A percentile compares a stretch with the other conserved stretches of the same genome.
phyloP scores from a whole-genome alignment of 2,888 invertebrate genomes.

The Ennomos erosarius region DNA sequence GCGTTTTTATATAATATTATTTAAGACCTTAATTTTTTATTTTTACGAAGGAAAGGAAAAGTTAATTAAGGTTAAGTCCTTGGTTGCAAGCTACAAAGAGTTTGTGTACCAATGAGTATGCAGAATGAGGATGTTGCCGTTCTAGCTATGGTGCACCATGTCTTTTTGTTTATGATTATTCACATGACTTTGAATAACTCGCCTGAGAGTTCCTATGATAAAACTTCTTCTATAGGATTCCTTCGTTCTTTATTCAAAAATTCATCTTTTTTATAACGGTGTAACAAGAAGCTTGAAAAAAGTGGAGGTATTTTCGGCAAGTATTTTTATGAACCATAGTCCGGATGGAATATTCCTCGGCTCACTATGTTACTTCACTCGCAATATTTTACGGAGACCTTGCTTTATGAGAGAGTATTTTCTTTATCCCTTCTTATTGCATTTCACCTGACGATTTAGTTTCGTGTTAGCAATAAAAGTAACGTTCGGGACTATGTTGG shows the following conservation, averaged over 20 bases:
- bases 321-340: constrained; percentile 40
- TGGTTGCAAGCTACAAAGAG: too few relatives aligned
- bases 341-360: constrained; percentile 30
- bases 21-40: too few relatives aligned
- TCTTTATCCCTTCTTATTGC: constrained; percentile 45
- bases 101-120: too few relatives aligned
- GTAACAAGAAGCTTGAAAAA: constrained; percentile 12
- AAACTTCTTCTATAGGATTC: too few relatives aligned
- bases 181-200: too few relatives aligned
- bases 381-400: constrained; percentile 58
- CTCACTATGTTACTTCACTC: constrained; percentile 41
- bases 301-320: constrained; percentile 33
- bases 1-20: too few relatives aligned
- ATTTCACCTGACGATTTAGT: constrained; percentile 41
- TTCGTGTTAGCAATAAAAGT: constrained; percentile 35
- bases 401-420: constrained; percentile 50
- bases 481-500: constrained; percentile 20
- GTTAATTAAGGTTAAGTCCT: too few relatives aligned
- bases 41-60: too few relatives aligned
- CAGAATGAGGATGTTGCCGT: too few relatives aligned
- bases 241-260: background rate
- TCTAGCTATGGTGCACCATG: too few relatives aligned
- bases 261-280: constrained; percentile 5
- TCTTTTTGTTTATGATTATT: too few relatives aligned
- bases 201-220: too few relatives aligned